Conservation (phyloP, 1,140 invertebrate species). For the Vanessa atalanta region DNA sequence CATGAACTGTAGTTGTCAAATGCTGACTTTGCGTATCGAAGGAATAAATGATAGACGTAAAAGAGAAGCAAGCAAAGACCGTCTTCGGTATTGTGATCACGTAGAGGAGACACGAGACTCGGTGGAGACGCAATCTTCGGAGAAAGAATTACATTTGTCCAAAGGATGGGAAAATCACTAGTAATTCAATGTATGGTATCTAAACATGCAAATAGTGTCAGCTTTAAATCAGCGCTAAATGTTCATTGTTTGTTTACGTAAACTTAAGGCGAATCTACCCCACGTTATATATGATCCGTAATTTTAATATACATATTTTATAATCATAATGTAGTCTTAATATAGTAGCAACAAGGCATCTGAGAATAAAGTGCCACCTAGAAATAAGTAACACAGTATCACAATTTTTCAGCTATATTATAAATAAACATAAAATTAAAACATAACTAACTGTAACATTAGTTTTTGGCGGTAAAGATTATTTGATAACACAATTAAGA, state of each 20-base stretch:
- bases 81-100: conserved; percentile 73
- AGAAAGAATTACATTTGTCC: conserved; percentile 78
- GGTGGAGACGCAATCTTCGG: conserved; percentile 73
- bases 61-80: conserved; percentile 64
- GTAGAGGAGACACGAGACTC: conserved; percentile 63
- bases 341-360: no score
- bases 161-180: conserved; percentile 71
- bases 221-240: not conserved
- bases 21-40: conserved; percentile 74
- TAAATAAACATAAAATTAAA: no score
- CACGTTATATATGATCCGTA: no score
- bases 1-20: conserved; percentile 78
- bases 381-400: no score
- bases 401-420: no score
- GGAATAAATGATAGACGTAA: conserved; percentile 78
- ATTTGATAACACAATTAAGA: not conserved
- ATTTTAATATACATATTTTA: no score
- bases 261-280: no score
- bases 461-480: not conserved
- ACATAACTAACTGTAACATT: not conserved
- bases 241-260: not conserved
- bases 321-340: no score
- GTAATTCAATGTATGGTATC: conserved; percentile 72
- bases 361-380: no score
- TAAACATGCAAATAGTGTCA: conserved; percentile 56